Conservation (phyloP, 2,797 vertebrate species). For the Falco novaeseelandiae region DNA sequence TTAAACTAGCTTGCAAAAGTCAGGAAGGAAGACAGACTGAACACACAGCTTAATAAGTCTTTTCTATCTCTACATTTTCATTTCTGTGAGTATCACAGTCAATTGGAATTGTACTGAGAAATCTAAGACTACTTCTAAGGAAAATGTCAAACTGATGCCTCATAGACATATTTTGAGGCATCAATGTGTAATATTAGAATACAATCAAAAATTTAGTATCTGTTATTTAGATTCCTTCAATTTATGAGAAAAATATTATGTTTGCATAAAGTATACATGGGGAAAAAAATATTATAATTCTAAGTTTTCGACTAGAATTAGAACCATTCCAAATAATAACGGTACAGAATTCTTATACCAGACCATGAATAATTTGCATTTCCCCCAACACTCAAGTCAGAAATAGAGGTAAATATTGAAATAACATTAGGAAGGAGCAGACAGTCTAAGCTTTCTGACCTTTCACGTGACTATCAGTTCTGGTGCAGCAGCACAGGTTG, state of each 20-base stretch:
- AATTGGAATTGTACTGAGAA: background rate
- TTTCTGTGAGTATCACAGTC: background rate
- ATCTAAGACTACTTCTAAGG: background rate
- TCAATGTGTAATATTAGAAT: background rate
- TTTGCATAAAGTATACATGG: background rate
- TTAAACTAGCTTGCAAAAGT: background rate
- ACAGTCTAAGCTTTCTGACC: background rate
- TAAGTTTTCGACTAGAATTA: background rate
- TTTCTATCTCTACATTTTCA: background rate
- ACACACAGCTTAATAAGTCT: background rate
- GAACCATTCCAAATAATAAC: background rate
- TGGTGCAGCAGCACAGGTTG: background rate
- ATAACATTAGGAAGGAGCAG: background rate
- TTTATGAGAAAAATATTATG: background rate
- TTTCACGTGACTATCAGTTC: background rate
- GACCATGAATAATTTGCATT: background rate
- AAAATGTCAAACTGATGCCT: background rate
- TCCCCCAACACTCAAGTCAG: background rate
- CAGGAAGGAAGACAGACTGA: background rate
- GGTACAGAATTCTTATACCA: background rate
- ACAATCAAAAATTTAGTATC: accelerated
- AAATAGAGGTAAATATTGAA: background rate
- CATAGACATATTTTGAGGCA: background rate
- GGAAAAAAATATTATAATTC: background rate
- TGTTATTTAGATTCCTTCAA: background rate